Percentiles rank a stretch among this genome's conserved stretches.
These are phyloP conservation scores for Antechinus flavipes DNA, from an alignment of 2,113 vertebrate species.

Conservation along the genomic window DNA sequence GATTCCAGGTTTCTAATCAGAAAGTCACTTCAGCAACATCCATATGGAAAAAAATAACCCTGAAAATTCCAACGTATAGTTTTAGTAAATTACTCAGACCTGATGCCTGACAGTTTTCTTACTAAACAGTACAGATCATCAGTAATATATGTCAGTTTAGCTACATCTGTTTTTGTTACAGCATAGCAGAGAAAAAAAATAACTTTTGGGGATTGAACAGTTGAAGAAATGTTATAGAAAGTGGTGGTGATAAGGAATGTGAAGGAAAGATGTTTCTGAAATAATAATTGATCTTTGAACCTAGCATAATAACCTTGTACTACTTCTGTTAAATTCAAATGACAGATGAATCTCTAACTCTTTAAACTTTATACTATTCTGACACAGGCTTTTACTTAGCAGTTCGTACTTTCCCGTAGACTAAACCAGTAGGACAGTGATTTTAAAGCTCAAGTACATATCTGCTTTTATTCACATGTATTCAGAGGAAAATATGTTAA, in stretches of 20 bases:
- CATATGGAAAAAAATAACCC: not conserved
- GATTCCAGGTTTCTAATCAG: not conserved
- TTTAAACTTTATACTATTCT: not conserved
- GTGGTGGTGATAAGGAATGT: not conserved
- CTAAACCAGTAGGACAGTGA: not conserved
- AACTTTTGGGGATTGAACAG: not conserved
- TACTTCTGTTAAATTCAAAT: not conserved
- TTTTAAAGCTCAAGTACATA: not conserved
- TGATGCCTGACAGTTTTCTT: not conserved
- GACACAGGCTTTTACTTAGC: not conserved
- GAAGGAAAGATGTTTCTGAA: not conserved
- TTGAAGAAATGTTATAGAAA: not conserved
- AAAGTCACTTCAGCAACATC: not conserved
- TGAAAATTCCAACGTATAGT: not conserved
- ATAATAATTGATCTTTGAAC: not conserved
- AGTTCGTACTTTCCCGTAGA: not conserved
- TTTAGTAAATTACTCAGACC: not conserved
- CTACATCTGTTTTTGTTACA: not conserved
- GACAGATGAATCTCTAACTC: not conserved
- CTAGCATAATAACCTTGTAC: not conserved
- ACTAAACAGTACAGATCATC: not conserved
- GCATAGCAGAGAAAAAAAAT: not conserved
- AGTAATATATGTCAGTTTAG: not conserved
- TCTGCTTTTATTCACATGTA: not conserved
- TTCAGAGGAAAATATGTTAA: not conserved